Conservation (phyloP, 2,888 invertebrate genomes). For the Drosophila rellima region DNA sequence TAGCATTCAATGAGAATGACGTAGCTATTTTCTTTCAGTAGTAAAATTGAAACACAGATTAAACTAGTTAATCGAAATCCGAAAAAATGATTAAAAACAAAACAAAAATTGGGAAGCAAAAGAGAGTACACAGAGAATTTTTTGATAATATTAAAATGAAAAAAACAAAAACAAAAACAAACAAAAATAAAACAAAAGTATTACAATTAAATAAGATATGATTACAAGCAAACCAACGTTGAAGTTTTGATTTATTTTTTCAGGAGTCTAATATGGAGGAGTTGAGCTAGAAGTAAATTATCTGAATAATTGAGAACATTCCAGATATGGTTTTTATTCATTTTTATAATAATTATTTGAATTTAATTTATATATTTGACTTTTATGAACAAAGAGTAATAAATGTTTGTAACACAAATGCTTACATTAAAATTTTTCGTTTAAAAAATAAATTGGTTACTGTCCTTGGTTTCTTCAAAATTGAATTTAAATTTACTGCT, state of each 20-base stretch:
- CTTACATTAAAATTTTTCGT: too few relatives aligned
- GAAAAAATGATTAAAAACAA: constrained; percentile 10
- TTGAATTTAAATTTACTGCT: constrained; percentile 9
- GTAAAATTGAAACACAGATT: constrained; percentile 68
- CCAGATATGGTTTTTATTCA: too few relatives aligned
- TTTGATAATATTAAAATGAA: constrained; percentile 63
- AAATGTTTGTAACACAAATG: too few relatives aligned
- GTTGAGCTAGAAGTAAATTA: too few relatives aligned
- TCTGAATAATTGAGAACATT: too few relatives aligned
- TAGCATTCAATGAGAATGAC: constrained; percentile 61
- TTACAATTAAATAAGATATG: constrained; percentile 60
- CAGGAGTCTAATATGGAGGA: neutral
- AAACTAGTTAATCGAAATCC: constrained; percentile 70
- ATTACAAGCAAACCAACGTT: constrained; percentile 50
- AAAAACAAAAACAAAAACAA: constrained; percentile 14
- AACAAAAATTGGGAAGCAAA: constrained; percentile 28
- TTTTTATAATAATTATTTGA: too few relatives aligned
- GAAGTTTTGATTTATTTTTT: constrained; percentile 2
- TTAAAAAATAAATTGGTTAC: too few relatives aligned
- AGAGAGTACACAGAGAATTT: constrained; percentile 58
- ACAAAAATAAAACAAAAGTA: constrained; percentile 49
- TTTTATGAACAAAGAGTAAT: too few relatives aligned
- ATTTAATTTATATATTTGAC: too few relatives aligned
- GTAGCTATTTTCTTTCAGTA: constrained; percentile 70
- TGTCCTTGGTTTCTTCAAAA: too few relatives aligned